Evolutionary conservation across 92 coral and sea anemone genomes (phyloP).

Genomic region (Parazoanthus swiftii): DNA sequence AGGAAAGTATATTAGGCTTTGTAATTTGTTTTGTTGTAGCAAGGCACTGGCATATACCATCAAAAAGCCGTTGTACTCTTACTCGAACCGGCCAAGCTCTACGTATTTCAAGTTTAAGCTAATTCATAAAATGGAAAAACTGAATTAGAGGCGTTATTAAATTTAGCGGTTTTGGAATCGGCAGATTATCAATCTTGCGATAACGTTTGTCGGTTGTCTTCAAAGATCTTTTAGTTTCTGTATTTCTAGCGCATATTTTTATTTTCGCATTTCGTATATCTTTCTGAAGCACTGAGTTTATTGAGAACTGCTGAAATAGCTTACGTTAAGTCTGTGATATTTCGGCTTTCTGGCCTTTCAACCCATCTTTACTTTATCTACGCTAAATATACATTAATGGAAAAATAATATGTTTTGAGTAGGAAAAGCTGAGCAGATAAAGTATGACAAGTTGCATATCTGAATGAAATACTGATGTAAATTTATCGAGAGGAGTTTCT

Average conservation of each 20-base stretch:
- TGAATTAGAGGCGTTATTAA: constrained; percentile 43
- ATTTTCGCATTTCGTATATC: neutral
- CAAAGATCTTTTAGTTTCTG: neutral
- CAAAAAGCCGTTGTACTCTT: neutral
- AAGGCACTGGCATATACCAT: neutral
- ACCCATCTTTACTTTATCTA: neutral
- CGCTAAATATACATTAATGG: constrained; percentile 17
- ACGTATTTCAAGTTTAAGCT: neutral
- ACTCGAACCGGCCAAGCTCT: constrained; percentile 9
- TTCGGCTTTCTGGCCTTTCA: neutral
- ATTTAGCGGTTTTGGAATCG: constrained; percentile 43
- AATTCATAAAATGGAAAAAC: constrained; percentile 35
- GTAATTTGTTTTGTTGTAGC: neutral
- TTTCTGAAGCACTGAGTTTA: neutral
- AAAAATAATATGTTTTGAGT: constrained; percentile 29
- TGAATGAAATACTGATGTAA: constrained; percentile 21
- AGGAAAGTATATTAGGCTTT: neutral
- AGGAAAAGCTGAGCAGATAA: constrained; percentile 4
- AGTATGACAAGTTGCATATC: constrained; percentile 13
- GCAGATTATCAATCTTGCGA: constrained; percentile 40
- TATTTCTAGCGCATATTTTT: neutral
- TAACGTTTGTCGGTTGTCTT: constrained; percentile 37
- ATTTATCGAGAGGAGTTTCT: neutral
- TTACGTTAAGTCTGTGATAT: neutral
- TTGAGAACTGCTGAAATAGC: neutral